These are phyloP conservation scores for Lethenteron camtschaticum DNA, from an alignment of 2,113 vertebrate species.

Conservation along the genomic window DNA sequence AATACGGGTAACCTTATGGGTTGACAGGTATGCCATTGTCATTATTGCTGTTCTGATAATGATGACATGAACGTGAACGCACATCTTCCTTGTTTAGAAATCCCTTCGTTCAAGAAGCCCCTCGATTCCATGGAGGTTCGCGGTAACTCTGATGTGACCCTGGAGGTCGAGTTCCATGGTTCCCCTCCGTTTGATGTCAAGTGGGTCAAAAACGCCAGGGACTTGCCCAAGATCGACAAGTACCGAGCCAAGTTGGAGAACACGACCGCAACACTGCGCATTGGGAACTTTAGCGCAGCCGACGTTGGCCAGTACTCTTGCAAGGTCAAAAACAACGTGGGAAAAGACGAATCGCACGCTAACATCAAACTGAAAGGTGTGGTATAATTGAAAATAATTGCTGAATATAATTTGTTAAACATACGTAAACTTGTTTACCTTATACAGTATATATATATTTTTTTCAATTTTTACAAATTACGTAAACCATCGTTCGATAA, in stretches of 20 bases:
- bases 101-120: slow-evolving; percentile 55
- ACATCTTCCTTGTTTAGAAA: slow-evolving; percentile 31
- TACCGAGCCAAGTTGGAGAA: slow-evolving; percentile 54
- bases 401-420: too few species aligned
- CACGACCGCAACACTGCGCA: slow-evolving; percentile 42
- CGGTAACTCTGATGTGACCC: slow-evolving; percentile 59
- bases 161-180: slow-evolving; percentile 58
- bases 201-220: slow-evolving; percentile 62
- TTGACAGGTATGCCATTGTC: too few species aligned
- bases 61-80: too few species aligned
- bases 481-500: too few species aligned
- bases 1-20: too few species aligned
- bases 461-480: slow-evolving; percentile 9
- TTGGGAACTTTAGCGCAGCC: slow-evolving; percentile 48
- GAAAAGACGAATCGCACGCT: slow-evolving; percentile 45
- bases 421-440: too few species aligned
- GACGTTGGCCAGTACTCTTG: slow-evolving; percentile 69
- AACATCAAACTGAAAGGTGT: slow-evolving; percentile 63
- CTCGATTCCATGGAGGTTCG: slow-evolving; percentile 62
- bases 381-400: too few species aligned
- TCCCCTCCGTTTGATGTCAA: slow-evolving; percentile 60
- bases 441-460: slow-evolving; percentile 11
- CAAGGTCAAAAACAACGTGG: slow-evolving; percentile 62
- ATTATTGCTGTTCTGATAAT: too few species aligned
- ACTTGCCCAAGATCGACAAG: slow-evolving; percentile 53